Conservation (phyloP, 2,888 invertebrate species). For the Pandemis corylana region DNA sequence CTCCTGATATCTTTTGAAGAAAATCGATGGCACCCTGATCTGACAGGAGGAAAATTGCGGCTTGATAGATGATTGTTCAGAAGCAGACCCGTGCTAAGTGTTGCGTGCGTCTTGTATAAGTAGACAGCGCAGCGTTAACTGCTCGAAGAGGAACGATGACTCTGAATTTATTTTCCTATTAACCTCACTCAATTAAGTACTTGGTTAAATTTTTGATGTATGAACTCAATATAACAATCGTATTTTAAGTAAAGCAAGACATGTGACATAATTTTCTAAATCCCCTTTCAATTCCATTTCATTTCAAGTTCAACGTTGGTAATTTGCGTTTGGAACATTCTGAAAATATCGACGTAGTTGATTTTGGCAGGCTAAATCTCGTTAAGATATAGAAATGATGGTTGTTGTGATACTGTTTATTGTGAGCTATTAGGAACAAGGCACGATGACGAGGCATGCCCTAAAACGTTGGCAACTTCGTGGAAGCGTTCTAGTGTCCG, state of each 20-base stretch:
- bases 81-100: slow-evolving; percentile 23
- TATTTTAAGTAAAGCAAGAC: no score
- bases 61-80: slow-evolving; percentile 43
- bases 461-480: slow-evolving; percentile 29
- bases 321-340: no score
- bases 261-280: no score
- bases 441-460: slow-evolving; percentile 10
- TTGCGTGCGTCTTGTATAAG: slow-evolving; percentile 9
- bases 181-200: neutral
- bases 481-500: slow-evolving; percentile 25
- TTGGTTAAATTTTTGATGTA: no score
- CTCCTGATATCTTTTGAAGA: slow-evolving; percentile 6
- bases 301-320: no score
- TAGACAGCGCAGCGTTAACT: slow-evolving; percentile 4
- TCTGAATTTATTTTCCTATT: neutral
- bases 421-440: neutral
- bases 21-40: slow-evolving; percentile 39
- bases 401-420: neutral
- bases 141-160: neutral
- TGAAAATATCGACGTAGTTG: no score
- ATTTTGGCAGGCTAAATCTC: no score
- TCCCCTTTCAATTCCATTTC: no score
- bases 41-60: slow-evolving; percentile 35
- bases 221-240: no score
- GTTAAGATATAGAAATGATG: no score